Evolutionary conservation across 2,113 vertebrate species (phyloP), one percentile per base, ranked within the genome.

Genomic region (Clarias macrocephalus): DNA sequence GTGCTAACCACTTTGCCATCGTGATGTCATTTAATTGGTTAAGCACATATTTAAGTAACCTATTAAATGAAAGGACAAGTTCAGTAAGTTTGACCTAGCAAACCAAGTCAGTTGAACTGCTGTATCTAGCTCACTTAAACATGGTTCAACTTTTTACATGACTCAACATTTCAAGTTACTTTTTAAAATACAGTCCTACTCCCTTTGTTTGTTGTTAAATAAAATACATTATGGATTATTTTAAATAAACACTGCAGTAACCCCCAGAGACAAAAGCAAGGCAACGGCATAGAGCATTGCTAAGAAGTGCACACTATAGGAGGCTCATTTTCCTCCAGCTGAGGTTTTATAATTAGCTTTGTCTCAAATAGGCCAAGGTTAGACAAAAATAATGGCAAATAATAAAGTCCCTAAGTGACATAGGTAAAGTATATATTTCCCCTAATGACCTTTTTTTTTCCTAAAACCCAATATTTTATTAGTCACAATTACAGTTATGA

Each of bases 321-420:
- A 82, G 59, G 13, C 28, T 73, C 37, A 30, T 9, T 84, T 88
- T 85, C 65, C 52, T 57, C 56, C 57, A 54, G 48, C 52, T 21
- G 72, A 86, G 37, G 18, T 86, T 87, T 87, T 83, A 89, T 73
- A 92, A 84, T 89, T 89, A 92, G 82, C 70, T 56, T 87, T 59
- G 42, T 85, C 87, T 83, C 84, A 92, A 90, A 72, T 88, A 88
- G 87, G 89, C 87, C 65, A 90, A 88, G 87, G 89, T 80, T 80
- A 57, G 4, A 60, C 28, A 12, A 19, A 80, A 80, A 80, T 80
- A 80, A 60, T 80, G 57, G 79, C 56, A 60, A 30, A 59, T 30
- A 80, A 80, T 60, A 60, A 60, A 37, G 57, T 80, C n/a, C n/a
- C 7, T n/a, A 4, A 75, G 23, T 28, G 7, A 79, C 59, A 10